These are phyloP conservation scores for Megaceryle maxima DNA, from an alignment of 2,113 vertebrate species.

Conservation along the genomic window DNA sequence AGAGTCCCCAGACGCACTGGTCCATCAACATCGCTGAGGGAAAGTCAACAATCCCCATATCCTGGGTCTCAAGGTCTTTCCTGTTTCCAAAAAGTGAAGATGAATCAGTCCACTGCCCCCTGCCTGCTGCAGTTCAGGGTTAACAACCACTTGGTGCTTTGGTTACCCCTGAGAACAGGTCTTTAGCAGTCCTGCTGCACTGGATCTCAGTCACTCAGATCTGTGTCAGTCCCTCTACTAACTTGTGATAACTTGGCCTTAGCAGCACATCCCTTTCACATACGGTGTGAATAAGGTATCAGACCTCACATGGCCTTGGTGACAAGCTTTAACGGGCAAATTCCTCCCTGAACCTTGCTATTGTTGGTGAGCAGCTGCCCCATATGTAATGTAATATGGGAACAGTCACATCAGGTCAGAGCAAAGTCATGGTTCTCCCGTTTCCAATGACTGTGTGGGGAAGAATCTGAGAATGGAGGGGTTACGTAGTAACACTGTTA, in stretches of 20 bases:
- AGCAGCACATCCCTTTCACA: neutral
- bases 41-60: neutral
- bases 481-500: neutral
- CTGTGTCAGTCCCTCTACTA: too few relatives aligned
- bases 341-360: neutral
- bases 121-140: neutral
- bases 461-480: neutral
- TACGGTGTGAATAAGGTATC: neutral
- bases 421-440: neutral
- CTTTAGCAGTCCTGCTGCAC: neutral
- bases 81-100: rapidly evolving
- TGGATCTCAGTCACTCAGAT: neutral
- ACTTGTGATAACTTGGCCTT: neutral
- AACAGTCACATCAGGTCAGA: neutral
- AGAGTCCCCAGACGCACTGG: too few relatives aligned
- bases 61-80: neutral
- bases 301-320: neutral
- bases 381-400: neutral
- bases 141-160: too few relatives aligned
- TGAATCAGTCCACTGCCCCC: too few relatives aligned
- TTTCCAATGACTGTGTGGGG: neutral
- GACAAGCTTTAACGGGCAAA: neutral
- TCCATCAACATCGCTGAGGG: neutral
- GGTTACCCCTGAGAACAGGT: neutral
- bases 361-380: neutral